A percentile compares a stretch with the other conserved stretches of the same genome.
Evolutionary conservation across 2,797 vertebrate species (phyloP).

Genomic region (Margarornis squamiger): DNA sequence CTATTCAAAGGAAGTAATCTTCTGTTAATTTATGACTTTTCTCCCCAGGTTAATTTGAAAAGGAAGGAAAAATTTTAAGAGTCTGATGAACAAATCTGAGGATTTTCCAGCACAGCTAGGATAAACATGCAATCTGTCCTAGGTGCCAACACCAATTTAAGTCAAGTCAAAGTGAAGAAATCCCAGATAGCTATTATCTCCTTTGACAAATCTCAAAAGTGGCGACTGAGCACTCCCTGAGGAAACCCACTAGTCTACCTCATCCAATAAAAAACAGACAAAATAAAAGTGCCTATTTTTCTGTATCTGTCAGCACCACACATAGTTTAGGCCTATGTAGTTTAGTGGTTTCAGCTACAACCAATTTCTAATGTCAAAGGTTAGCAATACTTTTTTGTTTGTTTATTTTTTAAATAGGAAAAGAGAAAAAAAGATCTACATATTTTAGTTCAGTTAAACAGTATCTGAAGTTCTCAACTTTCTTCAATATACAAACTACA

Average conservation of each 20-base stretch:
- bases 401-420: neutral
- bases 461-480: neutral
- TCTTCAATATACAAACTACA: neutral
- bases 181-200: neutral
- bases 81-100: neutral
- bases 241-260: neutral
- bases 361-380: neutral
- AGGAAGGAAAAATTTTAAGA: neutral
- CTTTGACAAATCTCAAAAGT: neutral
- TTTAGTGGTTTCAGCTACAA: neutral
- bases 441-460: neutral
- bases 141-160: neutral
- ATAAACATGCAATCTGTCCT: neutral
- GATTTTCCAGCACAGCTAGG: neutral
- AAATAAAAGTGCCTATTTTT: neutral
- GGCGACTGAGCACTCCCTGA: neutral
- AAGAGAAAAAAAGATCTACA: neutral
- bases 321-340: neutral
- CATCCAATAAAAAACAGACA: neutral
- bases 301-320: neutral
- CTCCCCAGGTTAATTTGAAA: neutral
- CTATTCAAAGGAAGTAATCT: neutral
- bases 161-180: neutral
- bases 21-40: neutral
- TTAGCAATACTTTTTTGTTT: neutral